Base-by-base conservation (phyloP, 64 coral and sea anemone species). In the Actinia equina region DNA sequence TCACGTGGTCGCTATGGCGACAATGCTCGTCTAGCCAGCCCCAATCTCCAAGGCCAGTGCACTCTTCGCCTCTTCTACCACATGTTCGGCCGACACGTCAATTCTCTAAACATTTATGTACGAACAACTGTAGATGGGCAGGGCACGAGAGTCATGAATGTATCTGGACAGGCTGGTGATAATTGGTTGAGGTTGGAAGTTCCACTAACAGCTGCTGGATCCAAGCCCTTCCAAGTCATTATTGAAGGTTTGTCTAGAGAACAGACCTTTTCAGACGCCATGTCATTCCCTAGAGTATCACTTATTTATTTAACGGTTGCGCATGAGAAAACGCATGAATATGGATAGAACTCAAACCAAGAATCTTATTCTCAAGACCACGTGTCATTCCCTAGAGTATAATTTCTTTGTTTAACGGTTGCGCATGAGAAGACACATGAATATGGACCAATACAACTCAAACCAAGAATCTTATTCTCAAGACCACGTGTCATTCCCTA, bases 1-100 rank as follows among this genome's bases (percentile, higher is more conserved):
- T 65, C 91, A 59, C 77, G 86, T 19, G 43, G 89, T 43, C 67
- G 54, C n/a, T 95, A 89, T 79, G 97, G 97, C 16, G 91, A 95
- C 67, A 91, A 92, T 60, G 97, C 97, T 14, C 88, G 92, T 3
- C 90, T 99, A 16, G 91, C 80, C 46, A 99, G 97, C 76, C 91
- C 93, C 52, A 77, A 70, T 42, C 83, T 99, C 9, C 63, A 71
- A 56, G 97, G 97, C 43, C 43, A 53, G 22, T 99, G 97, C 44
- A 91, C 82, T 20, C 71, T 99, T 0, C 93, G 97, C n/a, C 83
- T 99, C 56, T 99, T 83, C 61, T 99, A 99, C 71, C 97, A 99
- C 83, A 99, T 99, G 97, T 92, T 82, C 85, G 97, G 97, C 2
- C 76, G 26, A 17, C 93, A 95, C 83, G 74, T 95, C 17, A 87